phyloP scores from a whole-genome alignment of 2,888 invertebrate species.

The Athalia cordata region DNA sequence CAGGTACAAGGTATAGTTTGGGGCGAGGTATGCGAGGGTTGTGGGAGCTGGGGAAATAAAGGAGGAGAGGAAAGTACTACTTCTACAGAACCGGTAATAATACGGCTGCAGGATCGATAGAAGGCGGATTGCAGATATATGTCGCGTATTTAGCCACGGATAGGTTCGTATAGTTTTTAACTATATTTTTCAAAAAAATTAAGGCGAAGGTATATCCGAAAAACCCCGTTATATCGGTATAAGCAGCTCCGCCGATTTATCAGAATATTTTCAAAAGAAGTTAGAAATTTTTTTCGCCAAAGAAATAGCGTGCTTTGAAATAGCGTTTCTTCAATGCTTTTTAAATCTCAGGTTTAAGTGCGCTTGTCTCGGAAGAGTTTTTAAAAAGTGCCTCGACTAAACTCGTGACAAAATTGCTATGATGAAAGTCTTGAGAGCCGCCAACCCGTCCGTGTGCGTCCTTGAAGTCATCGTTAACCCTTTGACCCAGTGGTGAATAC shows the following conservation, averaged over 20 bases:
- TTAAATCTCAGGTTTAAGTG: background rate
- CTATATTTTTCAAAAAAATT: background rate
- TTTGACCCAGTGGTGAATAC: conserved; percentile 32
- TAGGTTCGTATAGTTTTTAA: conserved; percentile 11
- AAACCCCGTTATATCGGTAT: too few relatives aligned
- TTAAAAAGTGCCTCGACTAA: background rate
- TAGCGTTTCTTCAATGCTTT: background rate
- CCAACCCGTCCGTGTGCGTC: background rate
- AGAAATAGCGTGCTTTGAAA: too few relatives aligned
- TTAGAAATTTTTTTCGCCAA: background rate
- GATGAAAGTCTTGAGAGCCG: conserved; percentile 1
- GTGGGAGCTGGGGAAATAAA: conserved; percentile 21
- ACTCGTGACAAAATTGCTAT: background rate
- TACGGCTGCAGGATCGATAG: conserved; percentile 35
- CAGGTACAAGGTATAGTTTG: background rate
- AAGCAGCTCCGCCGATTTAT: too few relatives aligned
- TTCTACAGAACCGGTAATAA: conserved; percentile 38
- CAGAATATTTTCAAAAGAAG: too few relatives aligned
- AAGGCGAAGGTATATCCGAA: too few relatives aligned
- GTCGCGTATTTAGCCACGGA: conserved; percentile 21
- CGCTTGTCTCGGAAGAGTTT: background rate
- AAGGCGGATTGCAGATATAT: conserved; percentile 23
- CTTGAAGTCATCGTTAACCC: conserved; percentile 37
- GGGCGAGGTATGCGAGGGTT: conserved; percentile 3
- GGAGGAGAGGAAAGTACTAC: conserved; percentile 25